Conservation (phyloP, 2,888 invertebrate genomes). For the Hartigia nigra region DNA sequence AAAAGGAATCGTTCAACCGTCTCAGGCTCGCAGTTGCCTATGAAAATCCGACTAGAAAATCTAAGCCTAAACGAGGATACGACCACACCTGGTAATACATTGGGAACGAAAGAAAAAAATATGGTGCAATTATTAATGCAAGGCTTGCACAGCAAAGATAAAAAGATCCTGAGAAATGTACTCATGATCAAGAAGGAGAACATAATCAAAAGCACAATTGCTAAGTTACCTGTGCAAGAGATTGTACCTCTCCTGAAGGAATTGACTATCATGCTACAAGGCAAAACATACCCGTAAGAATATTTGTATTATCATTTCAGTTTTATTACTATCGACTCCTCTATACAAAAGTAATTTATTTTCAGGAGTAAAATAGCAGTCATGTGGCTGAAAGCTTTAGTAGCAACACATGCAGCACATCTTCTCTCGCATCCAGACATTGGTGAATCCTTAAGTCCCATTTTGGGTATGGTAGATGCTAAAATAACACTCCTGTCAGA, state of each 20-base stretch:
- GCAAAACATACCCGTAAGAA: constrained; percentile 76
- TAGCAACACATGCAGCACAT: constrained; percentile 72
- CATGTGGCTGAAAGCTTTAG: constrained; percentile 72
- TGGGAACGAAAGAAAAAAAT: constrained; percentile 72
- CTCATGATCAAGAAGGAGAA: constrained; percentile 74
- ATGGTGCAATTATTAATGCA: constrained; percentile 84
- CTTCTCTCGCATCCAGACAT: constrained; percentile 73
- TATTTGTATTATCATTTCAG: constrained; percentile 8
- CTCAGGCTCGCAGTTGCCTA: constrained; percentile 74
- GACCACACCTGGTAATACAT: constrained; percentile 65
- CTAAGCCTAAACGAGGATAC: constrained; percentile 74
- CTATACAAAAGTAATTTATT: constrained; percentile 20
- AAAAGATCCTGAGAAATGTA: constrained; percentile 78
- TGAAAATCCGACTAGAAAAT: constrained; percentile 86
- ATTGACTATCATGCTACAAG: constrained; percentile 75
- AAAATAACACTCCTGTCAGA: constrained; percentile 69
- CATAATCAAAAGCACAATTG: constrained; percentile 80
- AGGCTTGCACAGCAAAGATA: constrained; percentile 88
- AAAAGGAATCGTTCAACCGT: constrained; percentile 61
- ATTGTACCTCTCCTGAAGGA: constrained; percentile 80
- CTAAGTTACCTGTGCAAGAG: constrained; percentile 80
- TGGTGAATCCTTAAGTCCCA: constrained; percentile 69
- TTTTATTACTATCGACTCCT: constrained; percentile 11
- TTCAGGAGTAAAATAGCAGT: constrained; percentile 69
- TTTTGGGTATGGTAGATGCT: constrained; percentile 71